Percentiles rank a stretch among this genome's conserved stretches.
These are phyloP conservation scores for Miniopterus natalensis DNA, from an alignment of 2,113 vertebrate genomes.

Conservation along the genomic window DNA sequence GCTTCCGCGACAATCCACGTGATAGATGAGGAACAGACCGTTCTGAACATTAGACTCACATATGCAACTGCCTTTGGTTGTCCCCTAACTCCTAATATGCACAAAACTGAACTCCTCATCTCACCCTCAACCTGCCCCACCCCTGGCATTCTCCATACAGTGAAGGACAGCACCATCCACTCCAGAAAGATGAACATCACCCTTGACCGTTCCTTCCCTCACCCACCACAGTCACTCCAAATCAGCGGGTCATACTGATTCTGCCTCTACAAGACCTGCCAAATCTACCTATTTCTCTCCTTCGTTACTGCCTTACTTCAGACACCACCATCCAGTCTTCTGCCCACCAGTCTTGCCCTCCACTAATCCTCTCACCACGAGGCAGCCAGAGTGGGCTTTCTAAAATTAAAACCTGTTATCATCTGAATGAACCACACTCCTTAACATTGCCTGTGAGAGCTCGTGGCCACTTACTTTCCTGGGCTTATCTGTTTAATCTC, in stretches of 20 bases:
- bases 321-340: neutral
- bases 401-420: neutral
- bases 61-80: neutral
- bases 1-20: neutral
- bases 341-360: neutral
- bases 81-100: neutral
- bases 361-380: neutral
- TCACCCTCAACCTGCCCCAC: neutral
- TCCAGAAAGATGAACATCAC: neutral
- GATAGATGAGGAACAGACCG: neutral
- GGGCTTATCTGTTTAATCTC: neutral
- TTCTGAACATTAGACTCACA: neutral
- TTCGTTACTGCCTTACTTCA: neutral
- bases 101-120: neutral
- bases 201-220: neutral
- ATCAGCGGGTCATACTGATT: neutral
- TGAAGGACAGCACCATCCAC: neutral
- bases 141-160: neutral
- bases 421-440: neutral
- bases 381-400: neutral
- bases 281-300: neutral
- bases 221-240: neutral
- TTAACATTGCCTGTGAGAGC: neutral
- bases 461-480: neutral
- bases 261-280: neutral